Evolutionary conservation across 2,113 vertebrate species (phyloP).

Genomic region (Thinocorus orbignyianus): DNA sequence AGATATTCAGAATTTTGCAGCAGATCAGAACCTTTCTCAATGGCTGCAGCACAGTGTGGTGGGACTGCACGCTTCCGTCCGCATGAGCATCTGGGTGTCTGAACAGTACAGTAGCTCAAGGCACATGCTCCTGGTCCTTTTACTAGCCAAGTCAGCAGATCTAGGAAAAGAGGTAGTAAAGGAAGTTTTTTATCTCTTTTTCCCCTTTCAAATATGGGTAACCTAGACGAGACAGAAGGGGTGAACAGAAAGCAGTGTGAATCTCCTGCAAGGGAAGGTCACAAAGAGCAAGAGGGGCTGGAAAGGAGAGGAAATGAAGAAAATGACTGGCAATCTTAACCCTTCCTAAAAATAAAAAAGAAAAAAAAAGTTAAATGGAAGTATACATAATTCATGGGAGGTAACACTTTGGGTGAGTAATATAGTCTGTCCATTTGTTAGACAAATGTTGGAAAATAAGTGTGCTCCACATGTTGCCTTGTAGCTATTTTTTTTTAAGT

Average conservation of each 20-base stretch:
- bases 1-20: neutral
- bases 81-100: rapidly evolving
- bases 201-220: neutral
- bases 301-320: neutral
- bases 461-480: neutral
- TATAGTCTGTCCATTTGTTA: neutral
- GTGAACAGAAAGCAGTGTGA: neutral
- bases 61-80: neutral
- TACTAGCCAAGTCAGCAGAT: neutral
- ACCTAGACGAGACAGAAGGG: neutral
- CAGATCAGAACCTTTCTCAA: neutral
- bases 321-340: neutral
- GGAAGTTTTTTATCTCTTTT: neutral
- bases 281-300: neutral
- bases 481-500: neutral
- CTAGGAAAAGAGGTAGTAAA: neutral
- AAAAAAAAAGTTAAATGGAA: neutral
- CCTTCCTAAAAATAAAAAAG: neutral
- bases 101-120: neutral
- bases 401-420: neutral
- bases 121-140: neutral
- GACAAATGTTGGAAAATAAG: slow-evolving; percentile 16
- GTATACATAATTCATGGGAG: neutral
- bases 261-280: neutral
- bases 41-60: neutral